Evolutionary conservation across 2,888 invertebrate genomes (phyloP), one percentile per base, ranked within the genome.

Genomic region (Pachycephus smyrnensis): DNA sequence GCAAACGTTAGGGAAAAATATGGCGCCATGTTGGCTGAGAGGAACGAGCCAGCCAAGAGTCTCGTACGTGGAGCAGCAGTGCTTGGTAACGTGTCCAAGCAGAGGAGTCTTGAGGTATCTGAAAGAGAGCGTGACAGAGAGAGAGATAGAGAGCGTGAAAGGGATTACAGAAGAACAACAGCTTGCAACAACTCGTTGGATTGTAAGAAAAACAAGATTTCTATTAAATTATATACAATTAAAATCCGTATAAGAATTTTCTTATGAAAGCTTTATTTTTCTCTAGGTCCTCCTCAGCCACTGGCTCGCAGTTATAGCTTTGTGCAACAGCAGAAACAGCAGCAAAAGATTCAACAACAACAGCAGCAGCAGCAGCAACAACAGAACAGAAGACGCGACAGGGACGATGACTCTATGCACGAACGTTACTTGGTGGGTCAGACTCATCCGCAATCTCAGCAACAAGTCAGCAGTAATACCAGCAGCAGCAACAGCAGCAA

Each of bases 381-480:
- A 35, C 87, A 87, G 75, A 86, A 86, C 35, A 88, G 90, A 32
- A 86, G 90, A 76, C 88, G 89, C 40, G 94, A 95, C 77, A 94
- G 94, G 1, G 96, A 96, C 71, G 96, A 96, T 87, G 96, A 96
- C 91, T 95, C 96, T 0, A 96, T 96, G 96, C 96, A 96, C 89
- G 96, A 96, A 88, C 96, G 96, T 89, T 96, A 96, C 88, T 94
- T 96, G 69, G 88, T 91, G 68, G 88, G 89, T 75, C 91, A 91
- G 77, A 86, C 80, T 9, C 87, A 89, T 76, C 88, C 92, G 85
- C 88, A 92, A 87, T 80, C 92, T 88, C 83, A 92, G 76, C 82
- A 83, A 35, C 89, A 88, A 75, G 85, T 89, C 81, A 89, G 89
- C 71, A 88, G 89, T 71, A 91, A 90, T 79, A 90, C 88, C 79